phyloP scores from a whole-genome alignment of 2,888 invertebrate species.

The Parnassius glacialis region DNA sequence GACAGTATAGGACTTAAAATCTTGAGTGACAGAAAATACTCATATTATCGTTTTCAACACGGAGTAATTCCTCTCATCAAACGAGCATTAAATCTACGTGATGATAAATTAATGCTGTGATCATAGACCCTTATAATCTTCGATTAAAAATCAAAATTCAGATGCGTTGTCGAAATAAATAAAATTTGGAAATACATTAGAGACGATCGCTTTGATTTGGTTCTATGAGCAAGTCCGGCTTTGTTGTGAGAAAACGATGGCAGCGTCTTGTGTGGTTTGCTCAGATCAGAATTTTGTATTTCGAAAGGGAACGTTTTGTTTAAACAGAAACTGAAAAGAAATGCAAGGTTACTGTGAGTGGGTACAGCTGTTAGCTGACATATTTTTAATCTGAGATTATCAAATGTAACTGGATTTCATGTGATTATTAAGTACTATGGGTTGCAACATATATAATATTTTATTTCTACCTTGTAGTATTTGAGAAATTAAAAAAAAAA shows the following conservation, averaged over 20 bases:
- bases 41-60: background rate
- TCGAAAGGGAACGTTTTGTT: constrained; percentile 9
- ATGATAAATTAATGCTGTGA: too few species aligned
- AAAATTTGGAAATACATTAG: constrained; percentile 7
- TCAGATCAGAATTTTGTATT: constrained; percentile 6
- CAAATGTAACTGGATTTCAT: too few species aligned
- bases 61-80: background rate
- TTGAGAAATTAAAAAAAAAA: too few species aligned
- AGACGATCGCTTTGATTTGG: constrained; percentile 7
- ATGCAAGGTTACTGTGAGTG: constrained; percentile 11
- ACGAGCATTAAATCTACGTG: too few species aligned
- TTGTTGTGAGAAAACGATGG: background rate
- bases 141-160: too few species aligned
- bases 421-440: too few species aligned
- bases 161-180: too few species aligned
- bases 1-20: constrained; percentile 3
- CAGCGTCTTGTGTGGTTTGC: constrained; percentile 14
- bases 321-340: constrained; percentile 7
- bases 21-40: background rate
- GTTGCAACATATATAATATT: too few species aligned
- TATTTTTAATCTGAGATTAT: background rate
- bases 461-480: too few species aligned
- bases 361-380: constrained; percentile 11
- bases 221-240: background rate
- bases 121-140: too few species aligned